Percentiles rank a stretch among this genome's conserved stretches.
These are phyloP conservation scores for Brenthis hecate DNA, from an alignment of 2,888 invertebrate species.

Conservation along the genomic window DNA sequence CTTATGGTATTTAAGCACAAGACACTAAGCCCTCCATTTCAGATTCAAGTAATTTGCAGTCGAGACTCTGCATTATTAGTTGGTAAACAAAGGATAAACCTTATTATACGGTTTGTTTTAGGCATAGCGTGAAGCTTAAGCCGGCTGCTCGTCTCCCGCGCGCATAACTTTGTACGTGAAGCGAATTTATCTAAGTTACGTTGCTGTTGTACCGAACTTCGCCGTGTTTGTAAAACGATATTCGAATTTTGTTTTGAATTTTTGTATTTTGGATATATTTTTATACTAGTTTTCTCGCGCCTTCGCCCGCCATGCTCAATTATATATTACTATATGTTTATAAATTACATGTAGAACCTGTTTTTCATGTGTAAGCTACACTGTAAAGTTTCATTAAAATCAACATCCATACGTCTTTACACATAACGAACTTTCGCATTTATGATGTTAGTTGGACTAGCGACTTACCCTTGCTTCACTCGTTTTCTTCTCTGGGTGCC, in stretches of 20 bases:
- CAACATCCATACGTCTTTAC: too few species aligned
- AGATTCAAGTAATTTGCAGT: conserved; percentile 31
- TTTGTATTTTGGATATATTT: not conserved
- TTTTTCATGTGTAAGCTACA: too few species aligned
- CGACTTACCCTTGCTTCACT: too few species aligned
- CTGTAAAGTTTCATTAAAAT: too few species aligned
- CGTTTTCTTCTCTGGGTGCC: too few species aligned
- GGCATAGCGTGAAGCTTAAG: conserved; percentile 50
- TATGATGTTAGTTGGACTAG: too few species aligned
- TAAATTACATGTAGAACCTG: too few species aligned
- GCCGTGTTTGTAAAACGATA: not conserved
- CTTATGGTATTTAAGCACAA: conserved; percentile 6
- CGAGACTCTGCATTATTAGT: conserved; percentile 33
- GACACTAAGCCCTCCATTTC: conserved; percentile 25
- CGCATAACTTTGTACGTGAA: conserved; percentile 56
- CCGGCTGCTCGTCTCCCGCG: conserved; percentile 49
- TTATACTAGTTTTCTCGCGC: too few species aligned
- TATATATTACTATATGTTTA: too few species aligned
- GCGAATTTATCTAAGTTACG: conserved; percentile 46
- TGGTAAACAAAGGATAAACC: conserved; percentile 60
- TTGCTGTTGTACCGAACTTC: conserved; percentile 15
- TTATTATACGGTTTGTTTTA: conserved; percentile 60
- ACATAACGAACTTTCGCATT: too few species aligned
- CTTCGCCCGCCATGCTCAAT: too few species aligned
- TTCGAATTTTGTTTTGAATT: conserved; percentile 1